Conservation (phyloP, 2,113 vertebrate species). For the Clarias gariepinus region DNA sequence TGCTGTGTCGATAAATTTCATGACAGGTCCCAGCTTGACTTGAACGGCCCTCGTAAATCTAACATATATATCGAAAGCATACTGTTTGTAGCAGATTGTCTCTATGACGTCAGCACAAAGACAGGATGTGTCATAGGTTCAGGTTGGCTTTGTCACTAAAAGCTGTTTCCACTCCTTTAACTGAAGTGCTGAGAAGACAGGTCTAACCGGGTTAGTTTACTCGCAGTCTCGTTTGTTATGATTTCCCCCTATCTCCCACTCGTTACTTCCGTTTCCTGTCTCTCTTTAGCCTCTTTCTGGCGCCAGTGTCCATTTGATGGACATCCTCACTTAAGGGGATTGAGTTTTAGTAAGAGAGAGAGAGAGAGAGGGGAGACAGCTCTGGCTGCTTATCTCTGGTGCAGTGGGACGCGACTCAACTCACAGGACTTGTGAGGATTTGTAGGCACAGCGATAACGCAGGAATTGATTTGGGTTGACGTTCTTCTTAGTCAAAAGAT, state of each 20-base stretch:
- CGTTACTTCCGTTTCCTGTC: background rate
- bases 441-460: background rate
- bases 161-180: background rate
- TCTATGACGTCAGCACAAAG: background rate
- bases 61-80: too few relatives aligned
- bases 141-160: conserved; percentile 18
- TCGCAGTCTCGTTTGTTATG: conserved; percentile 55
- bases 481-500: background rate
- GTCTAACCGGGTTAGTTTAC: conserved; percentile 38
- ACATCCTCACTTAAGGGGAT: conserved; percentile 11
- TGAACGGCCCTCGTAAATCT: too few relatives aligned
- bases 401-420: background rate
- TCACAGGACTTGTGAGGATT: background rate
- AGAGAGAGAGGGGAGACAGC: background rate
- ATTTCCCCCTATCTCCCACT: conserved; percentile 28
- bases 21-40: too few relatives aligned
- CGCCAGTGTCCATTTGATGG: background rate
- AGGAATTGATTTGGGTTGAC: background rate
- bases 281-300: conserved; percentile 29
- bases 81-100: background rate
- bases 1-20: too few relatives aligned
- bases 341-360: background rate
- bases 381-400: conserved; percentile 4
- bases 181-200: conserved; percentile 52
- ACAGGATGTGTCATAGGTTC: conserved; percentile 12